These are phyloP conservation scores for Cosmia trapezina DNA, from an alignment of 2,888 invertebrate species.

Conservation along the genomic window DNA sequence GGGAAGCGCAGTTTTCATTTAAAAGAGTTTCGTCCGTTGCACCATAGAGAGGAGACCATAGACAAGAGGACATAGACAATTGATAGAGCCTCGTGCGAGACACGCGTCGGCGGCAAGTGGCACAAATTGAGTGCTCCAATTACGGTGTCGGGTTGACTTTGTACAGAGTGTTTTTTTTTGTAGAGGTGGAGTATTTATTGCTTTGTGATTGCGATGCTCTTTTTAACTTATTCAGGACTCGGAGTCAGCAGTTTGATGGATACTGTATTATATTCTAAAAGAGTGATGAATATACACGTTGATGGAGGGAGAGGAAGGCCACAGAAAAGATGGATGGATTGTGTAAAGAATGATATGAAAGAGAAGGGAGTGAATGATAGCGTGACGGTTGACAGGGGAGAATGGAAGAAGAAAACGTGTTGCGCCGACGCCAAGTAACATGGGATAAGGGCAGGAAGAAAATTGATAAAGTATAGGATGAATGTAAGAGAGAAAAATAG, in stretches of 20 bases:
- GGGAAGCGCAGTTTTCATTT: slow-evolving; percentile 42
- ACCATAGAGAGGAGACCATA: slow-evolving; percentile 72
- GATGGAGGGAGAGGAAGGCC: too few relatives aligned
- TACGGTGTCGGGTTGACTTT: slow-evolving; percentile 83
- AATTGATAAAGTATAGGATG: neutral
- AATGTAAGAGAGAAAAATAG: neutral
- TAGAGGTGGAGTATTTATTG: neutral
- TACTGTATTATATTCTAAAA: neutral
- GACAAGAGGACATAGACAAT: slow-evolving; percentile 80
- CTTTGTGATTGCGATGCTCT: neutral
- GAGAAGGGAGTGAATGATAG: too few relatives aligned
- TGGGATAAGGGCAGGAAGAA: too few relatives aligned
- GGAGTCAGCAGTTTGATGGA: neutral
- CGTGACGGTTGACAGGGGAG: too few relatives aligned
- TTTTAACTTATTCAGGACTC: neutral
- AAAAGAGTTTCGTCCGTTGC: slow-evolving; percentile 57
- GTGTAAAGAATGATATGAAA: too few relatives aligned
- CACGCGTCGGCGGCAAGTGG: slow-evolving; percentile 82
- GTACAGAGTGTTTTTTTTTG: slow-evolving; percentile 66
- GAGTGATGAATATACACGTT: too few relatives aligned
- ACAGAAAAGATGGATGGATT: too few relatives aligned
- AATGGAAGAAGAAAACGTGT: too few relatives aligned
- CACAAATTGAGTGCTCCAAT: slow-evolving; percentile 90
- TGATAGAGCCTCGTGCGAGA: slow-evolving; percentile 76
- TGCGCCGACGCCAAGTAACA: too few relatives aligned